Evolutionary conservation across 1,140 invertebrate species (phyloP).

Genomic region (Drosophila parabipectinata): DNA sequence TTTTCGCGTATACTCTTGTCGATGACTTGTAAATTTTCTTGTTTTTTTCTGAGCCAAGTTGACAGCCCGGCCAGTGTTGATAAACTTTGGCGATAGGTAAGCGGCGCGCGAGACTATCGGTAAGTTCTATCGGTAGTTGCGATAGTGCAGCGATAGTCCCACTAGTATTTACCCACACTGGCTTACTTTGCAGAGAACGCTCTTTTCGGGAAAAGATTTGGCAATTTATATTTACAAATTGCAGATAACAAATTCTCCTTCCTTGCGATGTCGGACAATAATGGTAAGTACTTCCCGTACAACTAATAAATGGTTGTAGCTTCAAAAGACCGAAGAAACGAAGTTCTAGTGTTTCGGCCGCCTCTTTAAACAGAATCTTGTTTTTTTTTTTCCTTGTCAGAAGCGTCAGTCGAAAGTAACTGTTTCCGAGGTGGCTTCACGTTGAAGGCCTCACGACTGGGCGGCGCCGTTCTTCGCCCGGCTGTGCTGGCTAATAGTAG

Average conservation of each 20-base stretch:
- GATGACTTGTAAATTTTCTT: slow-evolving; percentile 83
- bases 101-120: slow-evolving; percentile 4
- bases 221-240: slow-evolving; percentile 43
- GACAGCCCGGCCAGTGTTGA: slow-evolving; percentile 47
- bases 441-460: slow-evolving; percentile 71
- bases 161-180: slow-evolving; percentile 18
- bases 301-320: background rate
- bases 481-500: slow-evolving; percentile 65
- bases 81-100: background rate
- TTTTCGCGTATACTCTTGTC: slow-evolving; percentile 35
- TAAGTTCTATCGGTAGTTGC: slow-evolving; percentile 18
- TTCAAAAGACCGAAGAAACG: background rate
- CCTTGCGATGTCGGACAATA: slow-evolving; percentile 76
- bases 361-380: slow-evolving; percentile 39
- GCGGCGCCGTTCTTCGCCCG: slow-evolving; percentile 72
- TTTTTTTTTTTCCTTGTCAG: slow-evolving; percentile 63
- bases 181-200: slow-evolving; percentile 63
- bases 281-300: slow-evolving; percentile 59
- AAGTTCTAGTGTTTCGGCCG: background rate
- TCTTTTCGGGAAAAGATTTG: slow-evolving; percentile 64
- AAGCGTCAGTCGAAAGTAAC: slow-evolving; percentile 81
- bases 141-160: slow-evolving; percentile 28
- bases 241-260: slow-evolving; percentile 12
- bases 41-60: slow-evolving; percentile 50
- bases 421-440: slow-evolving; percentile 78